phyloP scores from a whole-genome alignment of 2,797 vertebrate genomes.

The Rhinogobio ventralis region DNA sequence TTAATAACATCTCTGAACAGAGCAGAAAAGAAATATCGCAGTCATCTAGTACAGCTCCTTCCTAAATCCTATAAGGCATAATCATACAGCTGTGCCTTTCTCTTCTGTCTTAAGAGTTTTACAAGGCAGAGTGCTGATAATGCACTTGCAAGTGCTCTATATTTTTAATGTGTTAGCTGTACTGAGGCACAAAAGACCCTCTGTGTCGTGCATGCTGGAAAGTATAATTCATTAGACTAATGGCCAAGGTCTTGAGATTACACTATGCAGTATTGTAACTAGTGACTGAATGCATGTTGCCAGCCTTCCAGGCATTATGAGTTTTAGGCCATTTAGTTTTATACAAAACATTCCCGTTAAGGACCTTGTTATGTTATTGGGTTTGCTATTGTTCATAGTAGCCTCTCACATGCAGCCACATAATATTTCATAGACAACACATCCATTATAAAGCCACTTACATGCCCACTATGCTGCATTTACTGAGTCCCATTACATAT shows the following conservation, averaged over 20 bases:
- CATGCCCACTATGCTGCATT: background rate
- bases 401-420: background rate
- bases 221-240: slow-evolving; percentile 39
- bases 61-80: slow-evolving; percentile 1
- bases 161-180: slow-evolving; percentile 35
- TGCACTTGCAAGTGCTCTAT: slow-evolving; percentile 9
- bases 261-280: background rate
- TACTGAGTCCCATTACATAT: background rate
- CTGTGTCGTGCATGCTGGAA: background rate
- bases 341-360: slow-evolving; percentile 2
- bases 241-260: slow-evolving; percentile 30
- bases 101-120: slow-evolving; percentile 43
- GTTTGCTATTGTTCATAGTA: slow-evolving; percentile 5
- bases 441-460: background rate
- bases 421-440: background rate
- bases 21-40: slow-evolving; percentile 1
- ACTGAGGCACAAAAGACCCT: slow-evolving; percentile 43
- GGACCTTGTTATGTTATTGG: background rate
- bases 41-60: background rate
- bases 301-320: slow-evolving; percentile 25
- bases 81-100: slow-evolving; percentile 35
- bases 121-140: slow-evolving; percentile 38
- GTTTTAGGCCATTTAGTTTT: slow-evolving; percentile 28
- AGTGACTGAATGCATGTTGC: slow-evolving; percentile 18
- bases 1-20: background rate